A percentile compares a stretch with the other conserved stretches of the same genome.
These are phyloP conservation scores for Peucedramus taeniatus DNA, from an alignment of 2,113 vertebrate species.

Conservation along the genomic window DNA sequence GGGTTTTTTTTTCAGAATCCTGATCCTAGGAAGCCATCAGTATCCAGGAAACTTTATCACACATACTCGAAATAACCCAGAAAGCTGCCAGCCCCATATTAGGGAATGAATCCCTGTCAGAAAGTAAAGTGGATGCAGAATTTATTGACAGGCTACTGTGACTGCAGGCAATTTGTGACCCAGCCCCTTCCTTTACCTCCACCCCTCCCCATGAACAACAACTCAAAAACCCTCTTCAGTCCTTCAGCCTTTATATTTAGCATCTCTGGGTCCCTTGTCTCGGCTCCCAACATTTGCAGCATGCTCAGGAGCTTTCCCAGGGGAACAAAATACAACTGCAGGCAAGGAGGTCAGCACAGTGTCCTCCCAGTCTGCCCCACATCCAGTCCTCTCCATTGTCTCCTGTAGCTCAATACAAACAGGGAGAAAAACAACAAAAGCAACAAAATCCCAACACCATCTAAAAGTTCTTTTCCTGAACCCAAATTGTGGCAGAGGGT, in stretches of 20 bases:
- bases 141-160: constrained; percentile 85
- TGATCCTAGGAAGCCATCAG: constrained; percentile 64
- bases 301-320: neutral
- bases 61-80: constrained; percentile 93
- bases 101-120: constrained; percentile 85
- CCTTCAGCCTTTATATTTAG: constrained; percentile 47
- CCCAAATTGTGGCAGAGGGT: neutral
- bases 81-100: constrained; percentile 92
- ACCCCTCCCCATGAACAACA: neutral
- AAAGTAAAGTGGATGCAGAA: constrained; percentile 80
- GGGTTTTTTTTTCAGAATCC: constrained; percentile 51
- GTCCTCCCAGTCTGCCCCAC: neutral
- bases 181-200: constrained; percentile 35
- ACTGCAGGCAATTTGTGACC: constrained; percentile 61
- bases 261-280: neutral
- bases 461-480: neutral
- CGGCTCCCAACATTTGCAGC: neutral
- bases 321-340: neutral
- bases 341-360: neutral
- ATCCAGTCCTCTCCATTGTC: neutral
- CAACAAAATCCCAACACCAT: neutral
- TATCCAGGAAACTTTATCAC: constrained; percentile 90
- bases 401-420: neutral
- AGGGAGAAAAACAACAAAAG: neutral
- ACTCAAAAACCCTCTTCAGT: neutral